Base-by-base conservation (phyloP, 2,113 vertebrate genomes). In the Vanacampus margaritifer region DNA sequence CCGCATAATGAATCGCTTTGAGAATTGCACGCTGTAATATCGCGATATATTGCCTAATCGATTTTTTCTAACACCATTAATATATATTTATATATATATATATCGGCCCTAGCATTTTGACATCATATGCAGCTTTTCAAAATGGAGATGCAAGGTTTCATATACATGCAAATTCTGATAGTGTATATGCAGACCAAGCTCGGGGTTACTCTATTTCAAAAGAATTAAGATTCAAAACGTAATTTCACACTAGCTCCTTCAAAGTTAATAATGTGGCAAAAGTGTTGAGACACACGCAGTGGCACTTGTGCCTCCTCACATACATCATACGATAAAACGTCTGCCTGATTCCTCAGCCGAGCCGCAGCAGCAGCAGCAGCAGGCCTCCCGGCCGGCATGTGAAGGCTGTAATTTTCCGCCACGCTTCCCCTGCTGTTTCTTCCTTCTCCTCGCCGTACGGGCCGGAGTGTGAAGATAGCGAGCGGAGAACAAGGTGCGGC, bases 361-460 rank as follows among this genome's bases (percentile, higher is more conserved):
- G 80, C 78, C 58, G 84, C 74, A 69, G 79, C 73, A 70, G 81
- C 86, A 82, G 84, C 74, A 69, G 79, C 73, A 70, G 81, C 86
- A 82, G 84, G 73, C 81, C 89, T 79, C 69, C 75, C 82, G 78
- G 87, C 80, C 89, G 88, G 84, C 86, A 84, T 87, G 84, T 87
- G 82, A 89, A 89, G 85, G 84, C 83, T 87, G 86, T 87, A 89
- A 89, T 89, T 89, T 90, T 91, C 87, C 87, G 83, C 88, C 88
- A 89, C 87, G 82, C 84, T 89, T 90, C 84, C 84, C 83, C 82
- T 85, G 87, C 86, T 87, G 83, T 88, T 85, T 80, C 81, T 83
- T 85, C 85, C 84, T 80, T 83, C 62, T 88, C 78, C 81, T 79
- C 69, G 73, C 80, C 78, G 39, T 41, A 72, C 80, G 56, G 54